Base-by-base conservation (phyloP, 2,113 vertebrate species). In the Chaetura pelagica region DNA sequence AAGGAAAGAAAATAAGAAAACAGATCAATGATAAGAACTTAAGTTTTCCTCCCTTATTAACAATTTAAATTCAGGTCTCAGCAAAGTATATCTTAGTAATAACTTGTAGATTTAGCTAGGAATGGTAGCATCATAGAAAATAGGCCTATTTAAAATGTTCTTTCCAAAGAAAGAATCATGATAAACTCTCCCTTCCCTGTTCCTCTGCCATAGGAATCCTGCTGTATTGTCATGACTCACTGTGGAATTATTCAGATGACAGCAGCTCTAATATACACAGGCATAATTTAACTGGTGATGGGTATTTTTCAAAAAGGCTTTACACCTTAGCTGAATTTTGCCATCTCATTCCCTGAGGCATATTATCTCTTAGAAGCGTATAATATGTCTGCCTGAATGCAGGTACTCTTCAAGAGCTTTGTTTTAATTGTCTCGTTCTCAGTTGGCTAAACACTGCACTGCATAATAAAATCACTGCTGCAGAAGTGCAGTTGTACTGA, bases 381-480 rank as follows among this genome's bases (percentile, higher is more conserved):
- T 12, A n/a, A 42, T 27, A 7, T 8, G 6, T 66, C 67, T 93
- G 35, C 68, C 74, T 3, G 15, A 78, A 66, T 49, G 72, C 76
- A 87, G 88, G 85, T 80, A 4, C 40, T 92, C 49, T 44, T 9
- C 42, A 75, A 81, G 79, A 64, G 75, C 83, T 94, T 84, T 72
- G 49, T 93, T 82, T 85, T 88, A 97, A 91, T 94, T 91, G 2
- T 90, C 72, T 78, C 10, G 0, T 87, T 81, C 82, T 93, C 82
- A 71, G 55, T 1, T 74, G 83, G 68, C 64, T 93, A 81, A 92
- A 84, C 85, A 57, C 75, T 59, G 82, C 82, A 0, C 34, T 35
- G 87, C 59, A 35, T 32, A 78, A 67, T 61, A 23, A 86, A 90
- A 92, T 32, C 57, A 4, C 14, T 11, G 55, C 92, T 66, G 71